Evolutionary conservation across 2,113 vertebrate genomes (phyloP).

Genomic region (Vanacampus margaritifer): DNA sequence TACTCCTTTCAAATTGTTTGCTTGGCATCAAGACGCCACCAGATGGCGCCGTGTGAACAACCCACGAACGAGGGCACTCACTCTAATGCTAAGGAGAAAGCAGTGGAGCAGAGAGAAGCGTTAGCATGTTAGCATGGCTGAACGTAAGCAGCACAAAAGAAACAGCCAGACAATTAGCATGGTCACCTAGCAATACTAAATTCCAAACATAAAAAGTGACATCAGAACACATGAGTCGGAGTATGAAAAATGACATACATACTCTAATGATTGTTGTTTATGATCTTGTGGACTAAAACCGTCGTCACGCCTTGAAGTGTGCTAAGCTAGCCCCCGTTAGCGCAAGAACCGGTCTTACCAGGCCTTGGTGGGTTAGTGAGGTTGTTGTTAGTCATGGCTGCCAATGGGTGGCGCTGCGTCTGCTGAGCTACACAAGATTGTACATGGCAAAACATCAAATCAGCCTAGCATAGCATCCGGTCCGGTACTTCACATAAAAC

Average conservation of each 20-base stretch:
- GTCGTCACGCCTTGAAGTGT: neutral
- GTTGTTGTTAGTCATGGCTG: conserved; percentile 50
- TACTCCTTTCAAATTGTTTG: neutral
- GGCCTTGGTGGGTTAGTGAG: conserved; percentile 46
- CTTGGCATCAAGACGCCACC: neutral
- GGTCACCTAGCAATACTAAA: too few relatives aligned
- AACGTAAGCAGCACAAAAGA: too few relatives aligned
- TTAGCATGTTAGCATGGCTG: neutral
- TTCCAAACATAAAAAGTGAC: too few relatives aligned
- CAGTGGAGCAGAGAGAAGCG: neutral
- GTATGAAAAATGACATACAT: neutral
- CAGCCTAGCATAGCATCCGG: too few relatives aligned
- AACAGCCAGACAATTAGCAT: too few relatives aligned
- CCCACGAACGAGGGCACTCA: neutral
- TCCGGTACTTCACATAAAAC: too few relatives aligned
- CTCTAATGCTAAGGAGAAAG: neutral
- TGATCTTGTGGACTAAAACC: neutral
- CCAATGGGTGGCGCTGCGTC: conserved; percentile 19
- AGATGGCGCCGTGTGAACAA: neutral
- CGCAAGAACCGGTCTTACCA: conserved; percentile 42
- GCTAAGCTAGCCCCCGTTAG: neutral
- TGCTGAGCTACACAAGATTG: conserved; percentile 37
- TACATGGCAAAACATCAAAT: conserved; percentile 18
- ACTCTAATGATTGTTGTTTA: neutral
- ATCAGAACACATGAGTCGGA: too few relatives aligned